Percentiles rank a stretch among this genome's conserved stretches.
phyloP scores from a whole-genome alignment of 2,888 invertebrate genomes.

The Cetonia aurata region DNA sequence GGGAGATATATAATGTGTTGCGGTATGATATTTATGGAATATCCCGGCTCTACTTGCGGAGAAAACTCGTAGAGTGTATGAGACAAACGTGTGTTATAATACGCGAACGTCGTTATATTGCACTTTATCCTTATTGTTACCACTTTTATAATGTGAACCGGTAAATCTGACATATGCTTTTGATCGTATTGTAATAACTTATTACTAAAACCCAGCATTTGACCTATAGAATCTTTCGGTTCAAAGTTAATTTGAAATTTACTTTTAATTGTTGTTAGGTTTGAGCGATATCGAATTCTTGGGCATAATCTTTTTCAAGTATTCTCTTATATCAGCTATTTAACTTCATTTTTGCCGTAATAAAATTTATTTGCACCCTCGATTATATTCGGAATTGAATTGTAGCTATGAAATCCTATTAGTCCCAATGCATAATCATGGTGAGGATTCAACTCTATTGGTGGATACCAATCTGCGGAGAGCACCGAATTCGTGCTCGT shows the following conservation, averaged over 20 bases:
- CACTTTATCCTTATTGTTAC: slow-evolving; percentile 50
- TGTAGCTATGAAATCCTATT: slow-evolving; percentile 57
- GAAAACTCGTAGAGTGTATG: slow-evolving; percentile 50
- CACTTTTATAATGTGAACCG: background rate
- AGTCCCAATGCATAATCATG: slow-evolving; percentile 56
- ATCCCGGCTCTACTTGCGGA: slow-evolving; percentile 57
- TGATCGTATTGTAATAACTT: background rate
- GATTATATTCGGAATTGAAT: slow-evolving; percentile 60
- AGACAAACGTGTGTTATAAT: slow-evolving; percentile 14
- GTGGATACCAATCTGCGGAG: slow-evolving; percentile 53
- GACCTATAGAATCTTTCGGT: too few relatives aligned
- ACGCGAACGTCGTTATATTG: slow-evolving; percentile 42
- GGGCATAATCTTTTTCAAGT: slow-evolving; percentile 35
- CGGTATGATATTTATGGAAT: slow-evolving; percentile 57
- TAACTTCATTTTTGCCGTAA: too few relatives aligned
- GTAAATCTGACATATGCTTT: too few relatives aligned
- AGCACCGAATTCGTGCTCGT: slow-evolving; percentile 52
- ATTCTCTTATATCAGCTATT: slow-evolving; percentile 55
- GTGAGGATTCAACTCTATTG: slow-evolving; percentile 51
- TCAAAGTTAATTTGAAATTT: too few relatives aligned
- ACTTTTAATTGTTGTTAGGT: too few relatives aligned
- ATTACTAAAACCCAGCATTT: slow-evolving; percentile 38
- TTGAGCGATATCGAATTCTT: too few relatives aligned
- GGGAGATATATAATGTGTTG: slow-evolving; percentile 51
- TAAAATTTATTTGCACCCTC: slow-evolving; percentile 54